These are phyloP conservation scores for Remorina albescens DNA, from an alignment of 2,797 vertebrate species.

Conservation along the genomic window DNA sequence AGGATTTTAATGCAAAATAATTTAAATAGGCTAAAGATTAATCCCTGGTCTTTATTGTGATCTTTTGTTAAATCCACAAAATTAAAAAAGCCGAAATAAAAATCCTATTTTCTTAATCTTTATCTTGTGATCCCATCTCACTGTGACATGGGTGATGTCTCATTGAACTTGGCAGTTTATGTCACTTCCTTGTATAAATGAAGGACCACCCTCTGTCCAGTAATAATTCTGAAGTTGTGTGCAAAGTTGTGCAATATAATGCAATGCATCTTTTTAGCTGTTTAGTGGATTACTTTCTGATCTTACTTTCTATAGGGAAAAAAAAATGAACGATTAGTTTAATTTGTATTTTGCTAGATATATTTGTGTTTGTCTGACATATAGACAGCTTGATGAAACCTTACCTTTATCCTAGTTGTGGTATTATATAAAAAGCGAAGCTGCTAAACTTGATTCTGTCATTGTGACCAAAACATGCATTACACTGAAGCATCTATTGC, in stretches of 20 bases:
- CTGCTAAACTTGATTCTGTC: background rate
- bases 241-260: slow-evolving; percentile 41
- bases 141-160: slow-evolving; percentile 51
- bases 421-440: slow-evolving; percentile 9
- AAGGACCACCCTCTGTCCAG: slow-evolving; percentile 43
- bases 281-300: background rate
- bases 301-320: too few species aligned
- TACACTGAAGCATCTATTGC: slow-evolving; percentile 14
- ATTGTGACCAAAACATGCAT: background rate
- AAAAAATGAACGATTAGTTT: too few species aligned
- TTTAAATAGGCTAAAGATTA: background rate
- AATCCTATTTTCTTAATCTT: background rate
- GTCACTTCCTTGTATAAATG: slow-evolving; percentile 54
- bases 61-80: background rate
- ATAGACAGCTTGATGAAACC: slow-evolving; percentile 1
- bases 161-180: slow-evolving; percentile 48
- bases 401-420: slow-evolving; percentile 8
- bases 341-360: too few species aligned
- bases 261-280: slow-evolving; percentile 30
- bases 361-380: slow-evolving; percentile 17
- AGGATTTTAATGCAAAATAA: slow-evolving; percentile 5
- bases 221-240: slow-evolving; percentile 60
- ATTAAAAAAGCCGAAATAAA: slow-evolving; percentile 4
- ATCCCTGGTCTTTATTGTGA: slow-evolving; percentile 2
- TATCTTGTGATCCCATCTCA: slow-evolving; percentile 44